Evolutionary conservation across 2,113 vertebrate genomes (phyloP), one percentile per base, ranked within the genome.

Genomic region (Machaerirhynchus nigripectus): DNA sequence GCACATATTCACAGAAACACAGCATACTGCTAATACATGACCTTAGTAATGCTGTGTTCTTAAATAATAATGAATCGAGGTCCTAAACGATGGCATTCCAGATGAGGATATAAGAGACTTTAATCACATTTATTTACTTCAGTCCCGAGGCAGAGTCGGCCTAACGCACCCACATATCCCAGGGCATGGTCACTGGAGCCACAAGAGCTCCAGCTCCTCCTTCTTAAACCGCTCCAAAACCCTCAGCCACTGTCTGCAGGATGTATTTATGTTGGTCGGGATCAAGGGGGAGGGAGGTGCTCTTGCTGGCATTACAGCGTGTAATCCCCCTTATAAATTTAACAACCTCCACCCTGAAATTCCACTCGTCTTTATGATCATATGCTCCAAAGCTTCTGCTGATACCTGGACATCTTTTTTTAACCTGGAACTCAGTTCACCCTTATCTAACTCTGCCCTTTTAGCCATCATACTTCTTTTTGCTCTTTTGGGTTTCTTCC

Each of bases 341-440:
- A 84, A 69, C 15, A 74, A 6, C 24, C 24, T 53, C 24, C 53
- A 59, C 21, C n/a, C n/a, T n/a, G 42, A 81, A 92, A 82, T 42
- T 75, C 39, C 53, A 40, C 52, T 77, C 0, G 0, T 12, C 24
- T 10, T 24, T 47, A 24, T 6, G 15, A 67, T n/a, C 28, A 8
- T 6, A 33, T 65, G 10, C 67, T 89, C 57, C 57, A 69, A 69
- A 86, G 42, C 59, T 50, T 67, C 64, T 80, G 19, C 33, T 35
- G 56, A 49, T 55, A n/a, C 15, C 82, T 30, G 22, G 10, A 26
- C 9, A 30, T 10, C 13, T 59, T 64, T n/a, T 30, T 78, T 49
- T 47, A 65, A 70, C 42, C 24, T 33, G 18, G 21, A 40, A 63
- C 18, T 74, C 20, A 37, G 50, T 39, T 81, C 31, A 26, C 26